Conservation (phyloP, 2,888 invertebrate genomes). For the Scaptomyza cyrtandrae region DNA sequence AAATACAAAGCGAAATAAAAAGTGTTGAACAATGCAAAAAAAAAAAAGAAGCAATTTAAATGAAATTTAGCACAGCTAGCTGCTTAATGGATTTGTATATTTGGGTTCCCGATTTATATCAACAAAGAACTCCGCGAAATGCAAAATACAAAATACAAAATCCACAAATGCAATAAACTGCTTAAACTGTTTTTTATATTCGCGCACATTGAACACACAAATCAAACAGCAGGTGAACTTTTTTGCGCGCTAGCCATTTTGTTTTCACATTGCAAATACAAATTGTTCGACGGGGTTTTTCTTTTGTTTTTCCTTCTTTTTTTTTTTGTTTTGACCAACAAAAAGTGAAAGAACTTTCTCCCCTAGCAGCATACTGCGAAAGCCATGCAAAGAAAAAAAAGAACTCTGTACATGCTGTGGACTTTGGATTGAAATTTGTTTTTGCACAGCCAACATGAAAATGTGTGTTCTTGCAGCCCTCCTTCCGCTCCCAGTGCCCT, state of each 20-base stretch:
- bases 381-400: not conserved
- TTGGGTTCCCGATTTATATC: conserved; percentile 27
- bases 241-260: conserved; percentile 64
- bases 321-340: not conserved
- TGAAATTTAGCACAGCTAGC: conserved; percentile 37
- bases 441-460: conserved; percentile 47
- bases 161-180: conserved; percentile 22
- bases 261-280: conserved; percentile 74
- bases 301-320: not conserved
- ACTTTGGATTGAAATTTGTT: conserved; percentile 51
- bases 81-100: conserved; percentile 45
- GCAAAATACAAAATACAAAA: conserved; percentile 6
- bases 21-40: not conserved
- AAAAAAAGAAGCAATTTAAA: conserved; percentile 12
- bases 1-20: not conserved
- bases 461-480: too few species aligned
- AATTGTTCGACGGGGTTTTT: conserved; percentile 56
- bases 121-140: conserved; percentile 1
- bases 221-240: conserved; percentile 77
- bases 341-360: conserved; percentile 6
- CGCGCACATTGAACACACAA: conserved; percentile 48
- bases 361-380: too few species aligned
- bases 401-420: conserved; percentile 24
- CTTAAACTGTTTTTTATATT: not conserved
- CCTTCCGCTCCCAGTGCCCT: too few species aligned